Conservation (phyloP, 2,888 invertebrate species). For the Spilarctia lutea region DNA sequence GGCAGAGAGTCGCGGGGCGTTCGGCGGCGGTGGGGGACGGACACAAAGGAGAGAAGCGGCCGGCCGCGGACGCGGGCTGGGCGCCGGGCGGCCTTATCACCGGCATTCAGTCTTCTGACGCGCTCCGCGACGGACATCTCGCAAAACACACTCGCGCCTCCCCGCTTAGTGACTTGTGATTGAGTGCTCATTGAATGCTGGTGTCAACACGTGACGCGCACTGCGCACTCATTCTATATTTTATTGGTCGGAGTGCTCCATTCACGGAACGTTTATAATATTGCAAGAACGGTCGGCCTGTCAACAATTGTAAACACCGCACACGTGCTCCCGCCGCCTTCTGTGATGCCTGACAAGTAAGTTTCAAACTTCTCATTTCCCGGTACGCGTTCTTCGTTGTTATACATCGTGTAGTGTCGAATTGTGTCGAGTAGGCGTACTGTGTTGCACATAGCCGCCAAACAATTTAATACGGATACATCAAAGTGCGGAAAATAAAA, state of each 20-base stretch:
- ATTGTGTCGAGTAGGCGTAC: conserved; percentile 18
- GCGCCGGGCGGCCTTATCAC: conserved; percentile 81
- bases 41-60: conserved; percentile 85
- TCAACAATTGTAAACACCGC: conserved; percentile 80
- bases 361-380: conserved; percentile 57
- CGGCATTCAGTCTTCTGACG: conserved; percentile 81
- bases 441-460: conserved; percentile 13
- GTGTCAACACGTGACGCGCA: conserved; percentile 72
- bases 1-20: no score
- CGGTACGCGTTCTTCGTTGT: conserved; percentile 14
- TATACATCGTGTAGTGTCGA: conserved; percentile 20
- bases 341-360: conserved; percentile 81
- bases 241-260: conserved; percentile 64
- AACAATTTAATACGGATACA: conserved; percentile 7
- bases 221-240: conserved; percentile 65
- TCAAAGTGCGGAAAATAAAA: background rate
- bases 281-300: conserved; percentile 70
- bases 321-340: conserved; percentile 82
- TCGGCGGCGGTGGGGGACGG: conserved; percentile 77
- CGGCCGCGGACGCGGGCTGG: conserved; percentile 79
- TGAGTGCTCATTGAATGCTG: conserved; percentile 62
- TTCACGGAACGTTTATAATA: conserved; percentile 62
- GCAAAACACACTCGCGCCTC: conserved; percentile 47
- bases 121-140: conserved; percentile 75
- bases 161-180: conserved; percentile 64